These are phyloP conservation scores for Cyprinodon tularosa DNA, from an alignment of 2,113 vertebrate genomes.

Conservation along the genomic window DNA sequence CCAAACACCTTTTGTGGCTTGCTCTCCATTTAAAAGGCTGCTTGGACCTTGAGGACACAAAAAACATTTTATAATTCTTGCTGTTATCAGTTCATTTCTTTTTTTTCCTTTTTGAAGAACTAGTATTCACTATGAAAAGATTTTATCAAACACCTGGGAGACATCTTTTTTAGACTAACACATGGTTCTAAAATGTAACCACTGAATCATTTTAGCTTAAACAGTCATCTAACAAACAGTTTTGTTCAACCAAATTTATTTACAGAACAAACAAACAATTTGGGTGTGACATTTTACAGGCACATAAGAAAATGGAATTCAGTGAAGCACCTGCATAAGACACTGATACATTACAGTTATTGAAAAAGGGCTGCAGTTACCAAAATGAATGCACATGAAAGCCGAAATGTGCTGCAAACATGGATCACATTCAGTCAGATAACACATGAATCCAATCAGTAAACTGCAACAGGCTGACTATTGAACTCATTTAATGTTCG, in stretches of 20 bases:
- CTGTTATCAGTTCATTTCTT: neutral
- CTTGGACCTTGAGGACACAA: no score
- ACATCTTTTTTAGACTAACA: neutral
- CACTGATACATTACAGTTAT: slow-evolving; percentile 22
- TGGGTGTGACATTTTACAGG: slow-evolving; percentile 24
- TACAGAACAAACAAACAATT: slow-evolving; percentile 23
- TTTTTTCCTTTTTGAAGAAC: neutral
- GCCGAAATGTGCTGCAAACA: slow-evolving; percentile 31
- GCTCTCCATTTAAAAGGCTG: no score
- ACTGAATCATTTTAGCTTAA: neutral
- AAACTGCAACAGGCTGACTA: slow-evolving; percentile 74
- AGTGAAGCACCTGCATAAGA: slow-evolving; percentile 23
- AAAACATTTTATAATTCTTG: neutral
- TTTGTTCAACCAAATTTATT: slow-evolving; percentile 28
- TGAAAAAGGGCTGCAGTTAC: slow-evolving; percentile 25
- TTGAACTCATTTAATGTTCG: slow-evolving; percentile 82
- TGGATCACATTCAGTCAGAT: slow-evolving; percentile 38
- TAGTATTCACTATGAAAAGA: no score
- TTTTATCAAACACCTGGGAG: no score
- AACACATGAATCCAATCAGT: slow-evolving; percentile 60
- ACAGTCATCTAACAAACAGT: neutral
- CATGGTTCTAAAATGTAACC: neutral
- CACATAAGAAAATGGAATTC: slow-evolving; percentile 16
- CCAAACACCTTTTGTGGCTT: no score
- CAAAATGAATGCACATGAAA: slow-evolving; percentile 36